phyloP scores from a whole-genome alignment of 2,888 invertebrate genomes.

The Aphidius colemani region DNA sequence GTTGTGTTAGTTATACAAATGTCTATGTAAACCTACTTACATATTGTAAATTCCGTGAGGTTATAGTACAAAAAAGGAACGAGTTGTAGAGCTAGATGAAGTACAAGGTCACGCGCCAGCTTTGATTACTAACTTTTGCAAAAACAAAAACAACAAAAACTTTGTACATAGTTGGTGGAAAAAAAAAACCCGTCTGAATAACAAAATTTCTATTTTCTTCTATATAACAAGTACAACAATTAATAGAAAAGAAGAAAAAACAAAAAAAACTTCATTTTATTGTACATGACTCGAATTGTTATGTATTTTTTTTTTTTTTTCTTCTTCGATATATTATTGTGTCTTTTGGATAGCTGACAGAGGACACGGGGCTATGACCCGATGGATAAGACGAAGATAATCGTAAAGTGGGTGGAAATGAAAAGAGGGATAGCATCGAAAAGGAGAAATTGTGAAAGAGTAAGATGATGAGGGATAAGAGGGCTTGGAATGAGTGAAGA shows the following conservation, averaged over 20 bases:
- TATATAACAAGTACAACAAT: background rate
- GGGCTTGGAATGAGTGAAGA: slow-evolving; percentile 31
- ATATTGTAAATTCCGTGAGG: background rate
- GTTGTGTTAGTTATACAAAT: too few relatives aligned
- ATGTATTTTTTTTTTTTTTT: too few relatives aligned
- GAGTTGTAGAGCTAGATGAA: slow-evolving; percentile 31
- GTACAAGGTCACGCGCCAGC: slow-evolving; percentile 59
- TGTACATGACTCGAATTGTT: too few relatives aligned
- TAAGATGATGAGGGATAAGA: slow-evolving; percentile 36
- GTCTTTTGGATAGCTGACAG: slow-evolving; percentile 53
- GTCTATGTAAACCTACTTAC: too few relatives aligned
- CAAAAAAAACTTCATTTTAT: too few relatives aligned
- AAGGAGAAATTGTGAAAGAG: slow-evolving; percentile 33
- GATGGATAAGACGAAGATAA: slow-evolving; percentile 36
- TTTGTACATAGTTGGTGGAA: background rate
- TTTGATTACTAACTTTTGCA: slow-evolving; percentile 58
- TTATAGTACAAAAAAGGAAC: slow-evolving; percentile 24
- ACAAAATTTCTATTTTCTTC: slow-evolving; percentile 10
- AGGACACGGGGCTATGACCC: slow-evolving; percentile 41
- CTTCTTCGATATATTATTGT: slow-evolving; percentile 23
- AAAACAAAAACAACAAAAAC: background rate
- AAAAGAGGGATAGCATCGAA: slow-evolving; percentile 34
- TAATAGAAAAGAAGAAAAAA: slow-evolving; percentile 1
- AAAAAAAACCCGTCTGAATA: too few relatives aligned
- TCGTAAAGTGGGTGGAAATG: slow-evolving; percentile 36